Conservation (phyloP, 2,888 invertebrate genomes). For the Mactromeris polynyma region DNA sequence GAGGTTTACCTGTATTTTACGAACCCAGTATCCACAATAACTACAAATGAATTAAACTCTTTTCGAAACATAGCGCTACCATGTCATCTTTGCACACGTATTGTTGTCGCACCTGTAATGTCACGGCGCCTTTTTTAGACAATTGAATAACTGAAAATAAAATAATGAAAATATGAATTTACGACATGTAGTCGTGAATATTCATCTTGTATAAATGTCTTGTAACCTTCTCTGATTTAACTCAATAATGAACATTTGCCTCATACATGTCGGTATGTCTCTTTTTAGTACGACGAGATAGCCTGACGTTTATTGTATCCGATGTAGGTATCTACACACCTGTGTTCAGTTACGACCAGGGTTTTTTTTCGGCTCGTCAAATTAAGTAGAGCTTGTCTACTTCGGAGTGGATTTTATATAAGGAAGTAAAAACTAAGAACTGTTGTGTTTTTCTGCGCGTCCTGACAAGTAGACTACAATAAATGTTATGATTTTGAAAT, state of each 20-base stretch:
- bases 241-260: neutral
- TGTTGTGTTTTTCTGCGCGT: slow-evolving; percentile 2
- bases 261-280: neutral
- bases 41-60: too few species aligned
- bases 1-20: too few species aligned
- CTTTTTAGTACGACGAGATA: neutral
- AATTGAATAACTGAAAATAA: neutral
- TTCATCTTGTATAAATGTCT: neutral
- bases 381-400: slow-evolving; percentile 40
- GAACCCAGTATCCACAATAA: too few species aligned
- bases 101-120: neutral
- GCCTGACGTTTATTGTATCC: slow-evolving; percentile 49
- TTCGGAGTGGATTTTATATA: slow-evolving; percentile 4
- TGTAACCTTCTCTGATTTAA: neutral
- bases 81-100: neutral
- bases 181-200: neutral
- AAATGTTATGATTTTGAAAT: neutral
- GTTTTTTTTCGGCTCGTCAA: slow-evolving; percentile 37
- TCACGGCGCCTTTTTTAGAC: neutral
- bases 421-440: slow-evolving; percentile 33
- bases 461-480: neutral
- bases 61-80: too few species aligned
- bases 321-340: slow-evolving; percentile 63
- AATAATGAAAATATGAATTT: neutral
- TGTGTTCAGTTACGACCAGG: slow-evolving; percentile 12